phyloP scores from a whole-genome alignment of 2,888 invertebrate species.

The Uropetala carovei region DNA sequence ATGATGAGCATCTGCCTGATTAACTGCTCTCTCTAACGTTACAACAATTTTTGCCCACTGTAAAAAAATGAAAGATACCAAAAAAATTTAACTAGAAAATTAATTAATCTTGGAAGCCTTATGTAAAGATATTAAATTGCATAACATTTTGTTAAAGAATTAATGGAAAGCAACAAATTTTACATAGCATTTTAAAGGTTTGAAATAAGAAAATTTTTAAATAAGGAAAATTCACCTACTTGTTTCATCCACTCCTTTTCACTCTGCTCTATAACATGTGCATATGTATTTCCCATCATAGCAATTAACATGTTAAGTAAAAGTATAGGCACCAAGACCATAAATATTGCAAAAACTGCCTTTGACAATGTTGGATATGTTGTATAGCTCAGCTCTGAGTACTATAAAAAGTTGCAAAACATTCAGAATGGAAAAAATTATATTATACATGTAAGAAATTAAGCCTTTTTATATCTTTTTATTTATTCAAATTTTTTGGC shows the following conservation, averaged over 20 bases:
- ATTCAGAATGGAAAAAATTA: neutral
- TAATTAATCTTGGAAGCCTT: no score
- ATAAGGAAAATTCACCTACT: constrained; percentile 74
- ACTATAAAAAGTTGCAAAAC: constrained; percentile 81
- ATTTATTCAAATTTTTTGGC: constrained; percentile 8
- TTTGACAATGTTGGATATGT: constrained; percentile 95
- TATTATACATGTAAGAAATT: no score
- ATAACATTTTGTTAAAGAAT: neutral
- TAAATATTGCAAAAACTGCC: constrained; percentile 97
- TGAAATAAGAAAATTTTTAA: neutral
- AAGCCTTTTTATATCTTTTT: neutral
- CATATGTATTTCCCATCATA: constrained; percentile 99
- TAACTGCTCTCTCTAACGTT: constrained; percentile 94
- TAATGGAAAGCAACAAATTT: neutral
- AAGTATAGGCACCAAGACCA: constrained; percentile 98
- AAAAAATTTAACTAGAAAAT: constrained; percentile 65
- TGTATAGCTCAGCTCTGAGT: constrained; percentile 92
- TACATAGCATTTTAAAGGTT: neutral
- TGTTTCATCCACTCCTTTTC: constrained; percentile 99
- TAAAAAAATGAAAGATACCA: constrained; percentile 66
- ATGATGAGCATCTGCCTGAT: constrained; percentile 91
- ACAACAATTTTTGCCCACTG: constrained; percentile 99
- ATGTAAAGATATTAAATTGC: neutral
- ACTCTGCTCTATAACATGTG: constrained; percentile 97
- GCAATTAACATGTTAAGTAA: constrained; percentile 98